Percentiles rank a stretch among this genome's conserved stretches.
Evolutionary conservation across 2,888 invertebrate species (phyloP).

Genomic region (Digitonthophagus gazella): DNA sequence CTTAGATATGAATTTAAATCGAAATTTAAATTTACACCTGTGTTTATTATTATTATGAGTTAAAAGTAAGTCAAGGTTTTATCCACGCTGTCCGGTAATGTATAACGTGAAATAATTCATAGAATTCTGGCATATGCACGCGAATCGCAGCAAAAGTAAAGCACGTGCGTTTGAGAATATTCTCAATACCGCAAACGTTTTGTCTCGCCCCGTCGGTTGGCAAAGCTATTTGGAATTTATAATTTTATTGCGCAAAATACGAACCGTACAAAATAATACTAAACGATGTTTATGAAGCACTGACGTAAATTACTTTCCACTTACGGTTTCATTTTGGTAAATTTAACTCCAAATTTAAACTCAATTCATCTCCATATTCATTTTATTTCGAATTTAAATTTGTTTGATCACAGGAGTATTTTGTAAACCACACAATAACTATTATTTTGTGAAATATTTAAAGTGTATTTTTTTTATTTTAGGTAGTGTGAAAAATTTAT

Average conservation of each 20-base stretch:
- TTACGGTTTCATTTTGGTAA: background rate
- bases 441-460: too few relatives aligned
- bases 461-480: too few relatives aligned
- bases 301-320: background rate
- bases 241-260: background rate
- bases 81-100: background rate
- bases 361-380: too few relatives aligned
- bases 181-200: background rate
- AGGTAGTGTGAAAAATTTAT: too few relatives aligned
- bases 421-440: too few relatives aligned
- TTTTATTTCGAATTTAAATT: too few relatives aligned
- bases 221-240: background rate
- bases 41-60: background rate
- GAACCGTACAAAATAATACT: background rate
- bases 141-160: background rate
- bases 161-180: background rate
- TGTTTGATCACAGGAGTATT: too few relatives aligned
- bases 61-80: background rate
- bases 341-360: background rate
- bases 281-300: background rate
- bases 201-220: background rate
- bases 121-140: background rate
- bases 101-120: background rate
- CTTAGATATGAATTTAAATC: background rate
- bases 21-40: background rate